These are phyloP conservation scores for Synanthedon formicaeformis DNA, from an alignment of 2,888 invertebrate genomes.

Conservation along the genomic window DNA sequence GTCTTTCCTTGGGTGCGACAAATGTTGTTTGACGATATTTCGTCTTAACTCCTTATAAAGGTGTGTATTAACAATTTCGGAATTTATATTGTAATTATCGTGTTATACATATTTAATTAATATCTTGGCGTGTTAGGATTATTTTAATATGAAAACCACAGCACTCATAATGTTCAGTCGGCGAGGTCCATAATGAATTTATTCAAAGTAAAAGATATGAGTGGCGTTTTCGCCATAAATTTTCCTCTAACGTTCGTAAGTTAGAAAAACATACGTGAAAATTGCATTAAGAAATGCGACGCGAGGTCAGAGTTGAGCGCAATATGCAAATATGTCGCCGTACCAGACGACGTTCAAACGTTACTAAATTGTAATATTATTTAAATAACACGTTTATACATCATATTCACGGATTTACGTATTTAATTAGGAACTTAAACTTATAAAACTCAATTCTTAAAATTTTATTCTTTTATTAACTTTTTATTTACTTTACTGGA, in stretches of 20 bases:
- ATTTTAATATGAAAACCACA: slow-evolving; percentile 1
- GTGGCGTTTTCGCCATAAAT: slow-evolving; percentile 24
- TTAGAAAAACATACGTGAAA: slow-evolving; percentile 37
- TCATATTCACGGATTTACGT: slow-evolving; percentile 29
- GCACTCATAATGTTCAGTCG: neutral
- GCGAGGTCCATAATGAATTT: neutral
- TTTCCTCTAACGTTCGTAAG: slow-evolving; percentile 24
- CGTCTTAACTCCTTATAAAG: no score
- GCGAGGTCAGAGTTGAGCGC: slow-evolving; percentile 16
- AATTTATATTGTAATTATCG: no score
- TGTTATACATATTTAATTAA: no score
- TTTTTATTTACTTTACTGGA: no score
- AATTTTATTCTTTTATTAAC: no score
- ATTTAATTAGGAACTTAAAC: slow-evolving; percentile 24
- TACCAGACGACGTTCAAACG: slow-evolving; percentile 23
- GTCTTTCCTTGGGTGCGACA: no score
- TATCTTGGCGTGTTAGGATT: no score
- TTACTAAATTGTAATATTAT: slow-evolving; percentile 45
- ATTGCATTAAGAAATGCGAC: slow-evolving; percentile 19
- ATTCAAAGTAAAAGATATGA: slow-evolving; percentile 19
- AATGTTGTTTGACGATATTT: no score
- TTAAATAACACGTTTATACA: slow-evolving; percentile 40
- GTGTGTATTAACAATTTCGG: no score
- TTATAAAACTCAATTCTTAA: no score
- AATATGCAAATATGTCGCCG: slow-evolving; percentile 30